phyloP scores from a whole-genome alignment of 2,888 invertebrate genomes.

The Merodon equestris region DNA sequence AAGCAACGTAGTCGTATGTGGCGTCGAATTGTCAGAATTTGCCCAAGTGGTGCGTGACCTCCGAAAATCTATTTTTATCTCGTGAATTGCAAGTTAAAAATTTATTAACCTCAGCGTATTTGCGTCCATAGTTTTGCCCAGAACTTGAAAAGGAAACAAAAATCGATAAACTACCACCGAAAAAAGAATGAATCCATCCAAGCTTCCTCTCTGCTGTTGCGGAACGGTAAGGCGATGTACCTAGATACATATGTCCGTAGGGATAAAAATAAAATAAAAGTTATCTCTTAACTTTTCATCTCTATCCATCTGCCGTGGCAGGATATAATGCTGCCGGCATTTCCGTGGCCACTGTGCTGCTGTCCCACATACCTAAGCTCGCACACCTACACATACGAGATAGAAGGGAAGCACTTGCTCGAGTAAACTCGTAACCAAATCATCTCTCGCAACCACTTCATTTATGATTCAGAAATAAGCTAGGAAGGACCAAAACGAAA shows the following conservation, averaged over 20 bases:
- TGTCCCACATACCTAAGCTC: conserved; percentile 18
- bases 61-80: no score
- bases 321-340: conserved; percentile 4
- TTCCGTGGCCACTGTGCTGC: conserved; percentile 9
- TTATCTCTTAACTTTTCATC: conserved; percentile 36
- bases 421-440: conserved; percentile 35
- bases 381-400: no score
- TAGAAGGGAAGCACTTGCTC: no score
- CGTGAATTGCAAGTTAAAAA: no score
- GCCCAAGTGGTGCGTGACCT: no score
- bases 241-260: background rate
- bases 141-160: no score
- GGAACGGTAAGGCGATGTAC: background rate
- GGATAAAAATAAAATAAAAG: conserved; percentile 21
- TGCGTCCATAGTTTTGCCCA: no score
- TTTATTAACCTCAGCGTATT: no score
- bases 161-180: no score
- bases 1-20: no score
- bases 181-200: background rate
- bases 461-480: conserved; percentile 51
- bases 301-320: conserved; percentile 11
- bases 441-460: conserved; percentile 35
- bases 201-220: no score
- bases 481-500: conserved; percentile 19
- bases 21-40: no score